phyloP scores from a whole-genome alignment of 2,113 vertebrate species.

The Apaloderma vittatum region DNA sequence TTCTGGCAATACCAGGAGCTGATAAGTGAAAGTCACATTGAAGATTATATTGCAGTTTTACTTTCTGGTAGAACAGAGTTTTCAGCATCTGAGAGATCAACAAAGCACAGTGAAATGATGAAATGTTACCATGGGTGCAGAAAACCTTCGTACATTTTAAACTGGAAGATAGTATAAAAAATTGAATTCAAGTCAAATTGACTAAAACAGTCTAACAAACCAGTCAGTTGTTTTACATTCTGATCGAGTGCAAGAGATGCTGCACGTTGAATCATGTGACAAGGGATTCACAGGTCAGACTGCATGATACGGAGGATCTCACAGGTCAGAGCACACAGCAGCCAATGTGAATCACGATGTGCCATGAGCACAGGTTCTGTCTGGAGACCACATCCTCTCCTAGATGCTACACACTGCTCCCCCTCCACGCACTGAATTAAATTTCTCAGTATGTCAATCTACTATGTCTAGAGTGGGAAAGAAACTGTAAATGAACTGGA shows the following conservation, averaged over 20 bases:
- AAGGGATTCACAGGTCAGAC: not conserved
- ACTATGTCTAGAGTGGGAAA: not conserved
- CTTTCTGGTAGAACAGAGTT: not conserved
- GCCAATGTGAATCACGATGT: not conserved
- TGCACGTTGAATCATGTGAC: not conserved
- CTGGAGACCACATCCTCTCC: not conserved
- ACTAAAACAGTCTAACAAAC: not conserved
- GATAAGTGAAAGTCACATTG: not conserved
- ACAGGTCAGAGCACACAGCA: not conserved
- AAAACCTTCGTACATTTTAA: not conserved
- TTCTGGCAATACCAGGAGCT: not conserved
- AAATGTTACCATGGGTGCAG: not conserved
- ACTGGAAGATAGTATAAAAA: not conserved
- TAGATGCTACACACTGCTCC: not conserved
- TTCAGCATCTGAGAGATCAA: not conserved
- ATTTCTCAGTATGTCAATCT: not conserved
- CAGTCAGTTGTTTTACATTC: not conserved
- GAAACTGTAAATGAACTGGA: not conserved
- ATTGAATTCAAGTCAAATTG: not conserved
- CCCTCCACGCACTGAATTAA: not conserved
- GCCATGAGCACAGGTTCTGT: not conserved
- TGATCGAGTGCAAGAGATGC: not conserved
- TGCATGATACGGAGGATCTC: rapidly evolving
- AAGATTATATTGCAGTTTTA: not conserved
- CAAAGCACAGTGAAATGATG: not conserved